Conservation (phyloP, 1,140 invertebrate species). For the Arctopsyche grandis region DNA sequence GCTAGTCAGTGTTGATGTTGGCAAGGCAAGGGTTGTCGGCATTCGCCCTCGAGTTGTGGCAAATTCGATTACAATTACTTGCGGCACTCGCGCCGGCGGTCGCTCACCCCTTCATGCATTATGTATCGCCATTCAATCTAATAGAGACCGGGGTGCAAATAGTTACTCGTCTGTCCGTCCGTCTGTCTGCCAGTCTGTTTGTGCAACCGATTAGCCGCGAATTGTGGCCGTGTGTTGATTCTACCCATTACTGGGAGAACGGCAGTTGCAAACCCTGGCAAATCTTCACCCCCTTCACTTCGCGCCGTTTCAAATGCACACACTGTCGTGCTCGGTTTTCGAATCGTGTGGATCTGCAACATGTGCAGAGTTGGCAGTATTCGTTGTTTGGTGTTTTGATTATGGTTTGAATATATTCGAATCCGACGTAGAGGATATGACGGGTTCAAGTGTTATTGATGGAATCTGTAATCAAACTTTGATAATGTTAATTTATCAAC, state of each 20-base stretch:
- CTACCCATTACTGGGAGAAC: neutral
- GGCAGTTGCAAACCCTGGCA: neutral
- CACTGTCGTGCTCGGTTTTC: too few relatives aligned
- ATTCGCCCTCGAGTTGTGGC: neutral
- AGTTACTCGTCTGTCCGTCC: slow-evolving; percentile 17
- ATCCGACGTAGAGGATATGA: too few relatives aligned
- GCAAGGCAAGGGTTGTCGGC: neutral
- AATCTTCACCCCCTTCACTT: neutral
- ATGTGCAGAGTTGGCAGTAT: too few relatives aligned
- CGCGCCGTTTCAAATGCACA: neutral
- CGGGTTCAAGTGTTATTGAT: too few relatives aligned
- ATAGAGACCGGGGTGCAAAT: slow-evolving; percentile 21
- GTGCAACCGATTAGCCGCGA: slow-evolving; percentile 18
- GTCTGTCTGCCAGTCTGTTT: slow-evolving; percentile 15
- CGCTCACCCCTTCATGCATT: slow-evolving; percentile 33
- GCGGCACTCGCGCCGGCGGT: slow-evolving; percentile 35
- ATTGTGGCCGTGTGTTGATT: slow-evolving; percentile 4
- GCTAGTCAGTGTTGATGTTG: neutral
- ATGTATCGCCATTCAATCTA: slow-evolving; percentile 40
- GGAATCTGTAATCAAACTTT: too few relatives aligned
- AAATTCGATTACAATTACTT: slow-evolving; percentile 43
- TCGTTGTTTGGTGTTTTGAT: too few relatives aligned
- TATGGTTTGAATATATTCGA: too few relatives aligned
- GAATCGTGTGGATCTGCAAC: too few relatives aligned
- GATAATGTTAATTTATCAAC: too few relatives aligned